Evolutionary conservation across 1,140 invertebrate species (phyloP).

Genomic region (Macrotrachela quadricornifera): DNA sequence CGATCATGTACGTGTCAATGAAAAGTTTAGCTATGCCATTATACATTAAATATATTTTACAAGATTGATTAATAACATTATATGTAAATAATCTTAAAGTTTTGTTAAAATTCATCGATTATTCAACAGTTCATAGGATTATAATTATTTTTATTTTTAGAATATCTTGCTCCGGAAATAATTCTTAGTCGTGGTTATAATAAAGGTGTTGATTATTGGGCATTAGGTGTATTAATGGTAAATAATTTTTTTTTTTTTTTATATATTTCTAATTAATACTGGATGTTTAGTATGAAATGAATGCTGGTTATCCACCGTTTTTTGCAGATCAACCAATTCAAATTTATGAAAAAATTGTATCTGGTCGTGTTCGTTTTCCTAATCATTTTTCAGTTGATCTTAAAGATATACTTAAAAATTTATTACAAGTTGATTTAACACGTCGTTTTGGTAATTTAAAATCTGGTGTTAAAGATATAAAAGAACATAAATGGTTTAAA

Average conservation of each 20-base stretch:
- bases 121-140: no score
- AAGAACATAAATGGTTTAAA: slow-evolving; percentile 94
- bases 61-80: no score
- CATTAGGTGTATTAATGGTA: slow-evolving; percentile 55
- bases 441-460: slow-evolving; percentile 96
- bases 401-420: slow-evolving; percentile 82
- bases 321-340: slow-evolving; percentile 36
- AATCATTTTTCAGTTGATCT: slow-evolving; percentile 51
- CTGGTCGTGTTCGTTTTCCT: slow-evolving; percentile 46
- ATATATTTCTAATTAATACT: slow-evolving; percentile 30
- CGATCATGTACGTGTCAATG: no score
- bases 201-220: slow-evolving; percentile 89
- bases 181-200: slow-evolving; percentile 30
- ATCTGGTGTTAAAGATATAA: slow-evolving; percentile 96
- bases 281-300: slow-evolving; percentile 15
- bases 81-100: no score
- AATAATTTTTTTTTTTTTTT: slow-evolving; percentile 54
- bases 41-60: no score
- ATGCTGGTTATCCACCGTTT: slow-evolving; percentile 39
- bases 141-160: not conserved
- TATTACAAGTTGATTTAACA: slow-evolving; percentile 90
- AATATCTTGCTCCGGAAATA: slow-evolving; percentile 9
- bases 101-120: no score
- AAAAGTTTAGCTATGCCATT: no score
- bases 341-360: slow-evolving; percentile 59